Percentiles rank a stretch among this genome's conserved stretches.
Conservation (phyloP, 2,797 vertebrate genomes). For the Enoplosus armatus region DNA sequence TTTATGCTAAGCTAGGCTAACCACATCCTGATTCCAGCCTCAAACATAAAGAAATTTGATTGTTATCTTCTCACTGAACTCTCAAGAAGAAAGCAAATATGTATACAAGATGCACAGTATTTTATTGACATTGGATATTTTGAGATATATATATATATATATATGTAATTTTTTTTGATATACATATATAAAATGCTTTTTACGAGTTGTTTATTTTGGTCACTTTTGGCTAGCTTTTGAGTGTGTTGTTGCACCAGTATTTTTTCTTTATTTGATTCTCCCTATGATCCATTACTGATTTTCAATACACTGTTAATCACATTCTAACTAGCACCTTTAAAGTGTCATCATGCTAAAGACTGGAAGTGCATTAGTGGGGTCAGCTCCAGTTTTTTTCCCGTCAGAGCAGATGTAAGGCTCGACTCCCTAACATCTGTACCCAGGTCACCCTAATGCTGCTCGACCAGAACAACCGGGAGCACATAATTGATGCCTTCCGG, state of each 20-base stretch:
- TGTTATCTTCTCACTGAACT: not conserved
- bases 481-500: conserved; percentile 96
- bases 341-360: not conserved
- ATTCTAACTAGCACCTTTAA: not conserved
- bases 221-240: not conserved
- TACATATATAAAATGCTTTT: no score
- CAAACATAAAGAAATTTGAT: not conserved
- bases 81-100: not conserved
- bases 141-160: no score
- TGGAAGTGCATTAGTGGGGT: not conserved
- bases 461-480: conserved; percentile 97
- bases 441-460: conserved; percentile 98
- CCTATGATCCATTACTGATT: not conserved
- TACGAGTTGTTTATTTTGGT: not conserved
- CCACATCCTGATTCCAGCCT: not conserved
- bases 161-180: no score
- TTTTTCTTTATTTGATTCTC: not conserved
- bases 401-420: conserved; percentile 16
- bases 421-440: conserved; percentile 16
- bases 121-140: not conserved
- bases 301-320: not conserved
- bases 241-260: not conserved
- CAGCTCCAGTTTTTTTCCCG: conserved; percentile 11
- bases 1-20: not conserved
- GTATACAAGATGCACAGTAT: not conserved